Base-by-base conservation (phyloP, 2,888 invertebrate species). In the Chelonus formosanus region DNA sequence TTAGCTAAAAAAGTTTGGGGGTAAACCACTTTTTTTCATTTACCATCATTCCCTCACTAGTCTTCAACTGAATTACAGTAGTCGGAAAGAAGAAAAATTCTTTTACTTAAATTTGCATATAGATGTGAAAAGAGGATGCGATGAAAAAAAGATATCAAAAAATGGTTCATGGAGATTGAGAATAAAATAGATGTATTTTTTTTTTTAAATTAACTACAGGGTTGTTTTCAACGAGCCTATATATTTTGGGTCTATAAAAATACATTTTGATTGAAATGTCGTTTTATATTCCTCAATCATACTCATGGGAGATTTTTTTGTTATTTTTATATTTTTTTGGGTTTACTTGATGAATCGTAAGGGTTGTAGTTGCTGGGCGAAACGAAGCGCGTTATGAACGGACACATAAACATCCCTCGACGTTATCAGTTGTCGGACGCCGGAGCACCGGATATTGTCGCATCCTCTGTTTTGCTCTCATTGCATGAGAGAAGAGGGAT, bases 361-460 rank as follows among this genome's bases (percentile, higher is more conserved):
- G 58, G 62, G 64, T 65, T 61, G 53, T 45, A 31, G 60, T 56
- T 36, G 56, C 57, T 60, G 53, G 56, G 55, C 50, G 57, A 58
- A 55, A 67, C 61, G 35, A 61, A 44, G 35, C 55, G 63, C 61
- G 68, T 70, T 66, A 70, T 66, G 58, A 69, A 68, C 80, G 79
- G 76, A 78, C 78, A 76, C 82, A 82, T 84, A 84, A 84, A 84
- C 83, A 83, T 83, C 80, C 83, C 82, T 75, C 75, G 78, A 81
- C 79, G 83, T 83, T 84, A 84, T 84, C 84, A 84, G 84, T 84
- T 81, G 84, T 83, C 83, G 84, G 84, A 82, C 84, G 84, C 84
- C 84, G 84, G 84, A 80, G 80, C 81, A 81, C 80, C 84, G 84
- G 84, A 84, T 84, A 84, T 84, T 84, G 84, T 84, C 83, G 84